A percentile compares a stretch with the other conserved stretches of the same genome.
These are phyloP conservation scores for Pyrgilauda ruficollis DNA, from an alignment of 2,113 vertebrate genomes.

Conservation along the genomic window DNA sequence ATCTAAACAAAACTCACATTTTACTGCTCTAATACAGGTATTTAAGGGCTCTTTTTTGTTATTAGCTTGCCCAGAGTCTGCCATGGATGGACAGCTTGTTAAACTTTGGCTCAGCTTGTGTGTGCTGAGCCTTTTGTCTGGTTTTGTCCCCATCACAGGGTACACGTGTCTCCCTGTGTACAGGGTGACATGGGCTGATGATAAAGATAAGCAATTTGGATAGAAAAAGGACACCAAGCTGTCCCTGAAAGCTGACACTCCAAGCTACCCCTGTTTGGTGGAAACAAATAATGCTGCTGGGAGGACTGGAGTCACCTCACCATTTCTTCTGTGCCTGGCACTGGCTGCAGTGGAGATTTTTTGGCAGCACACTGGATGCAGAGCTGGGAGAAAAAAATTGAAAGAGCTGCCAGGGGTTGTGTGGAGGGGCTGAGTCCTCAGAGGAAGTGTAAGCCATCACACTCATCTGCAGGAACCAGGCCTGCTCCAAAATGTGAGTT, in stretches of 20 bases:
- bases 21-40: background rate
- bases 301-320: background rate
- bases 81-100: background rate
- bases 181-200: background rate
- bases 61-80: background rate
- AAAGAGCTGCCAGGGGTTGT: background rate
- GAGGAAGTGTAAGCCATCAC: background rate
- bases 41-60: background rate
- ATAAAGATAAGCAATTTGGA: background rate
- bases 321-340: background rate
- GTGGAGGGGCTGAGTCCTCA: background rate
- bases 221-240: background rate
- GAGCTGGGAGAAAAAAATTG: background rate
- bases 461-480: background rate
- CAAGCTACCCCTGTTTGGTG: background rate
- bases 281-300: background rate
- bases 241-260: background rate
- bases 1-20: background rate
- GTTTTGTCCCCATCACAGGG: background rate
- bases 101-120: background rate
- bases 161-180: background rate
- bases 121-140: background rate
- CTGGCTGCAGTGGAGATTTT: background rate
- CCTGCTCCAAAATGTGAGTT: slow-evolving; percentile 35
- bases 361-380: background rate